Base-by-base conservation (phyloP, 1,140 invertebrate genomes). In the Zaprionus ghesquierei region DNA sequence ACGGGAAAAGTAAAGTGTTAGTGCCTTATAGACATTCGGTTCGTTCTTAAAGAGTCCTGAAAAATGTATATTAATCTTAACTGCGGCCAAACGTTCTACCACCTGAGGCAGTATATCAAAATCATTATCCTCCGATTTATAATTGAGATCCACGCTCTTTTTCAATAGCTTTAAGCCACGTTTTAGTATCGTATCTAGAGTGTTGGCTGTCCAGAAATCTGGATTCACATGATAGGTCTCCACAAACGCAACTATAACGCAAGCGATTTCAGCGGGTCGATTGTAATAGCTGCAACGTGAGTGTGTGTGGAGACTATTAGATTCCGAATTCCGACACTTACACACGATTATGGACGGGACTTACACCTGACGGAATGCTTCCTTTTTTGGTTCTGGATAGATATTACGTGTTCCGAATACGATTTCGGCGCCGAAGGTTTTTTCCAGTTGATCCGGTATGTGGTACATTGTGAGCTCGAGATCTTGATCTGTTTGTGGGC, bases 41-140 rank as follows among this genome's bases (percentile, higher is more conserved):
- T 92, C 90, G n/a, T 75, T 76, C 46, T 74, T 80, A 2, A 91
- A 58, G 0, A 77, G 73, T 0, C 89, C 90, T 0, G 79, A 73
- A 8, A 81, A 90, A 46, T 90, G 85, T 10, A 89, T 61, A 31
- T 80, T 90, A 5, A 91, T 76, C 0, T 60, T 44, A 2, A 92
- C 70, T 1, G 69, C 55, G 0, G 89, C 80, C 20, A 80, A 41
- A 1, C 84, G 81, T 18, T 92, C 79, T 0, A 12, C 13, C 5
- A 92, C 78, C 31, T 90, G 85, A 0, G 89, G 72, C 18, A 92
- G 59, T 5, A 92, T 91, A 23, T 92, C 90, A n/a, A 90, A 92
- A 10, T 92, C 89, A 3, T 35, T 74, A 0, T 51, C 46, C 20
- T 74, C 41, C 5, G 80, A 81, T 33, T 89, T 87, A 29, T 86